Percentiles rank a stretch among this genome's conserved stretches.
Evolutionary conservation across 92 coral and sea anemone species (phyloP).

Genomic region (Porites lobata): DNA sequence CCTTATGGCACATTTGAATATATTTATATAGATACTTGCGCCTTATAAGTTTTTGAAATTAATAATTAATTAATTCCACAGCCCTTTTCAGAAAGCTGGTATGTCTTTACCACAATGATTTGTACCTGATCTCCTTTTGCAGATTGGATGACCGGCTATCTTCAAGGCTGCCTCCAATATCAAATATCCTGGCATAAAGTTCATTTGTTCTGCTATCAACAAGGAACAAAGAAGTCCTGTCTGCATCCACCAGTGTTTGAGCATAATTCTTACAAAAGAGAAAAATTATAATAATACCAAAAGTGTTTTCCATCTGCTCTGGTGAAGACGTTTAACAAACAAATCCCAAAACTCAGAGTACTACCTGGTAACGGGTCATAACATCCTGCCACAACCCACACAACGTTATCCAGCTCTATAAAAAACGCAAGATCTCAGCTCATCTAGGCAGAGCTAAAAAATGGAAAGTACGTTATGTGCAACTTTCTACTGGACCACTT

Average conservation of each 20-base stretch:
- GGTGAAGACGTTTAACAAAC: too few species aligned
- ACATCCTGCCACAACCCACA: too few species aligned
- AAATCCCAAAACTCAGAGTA: too few species aligned
- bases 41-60: too few species aligned
- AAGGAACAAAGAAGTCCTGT: slow-evolving; percentile 95
- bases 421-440: slow-evolving; percentile 50
- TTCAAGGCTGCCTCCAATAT: slow-evolving; percentile 95
- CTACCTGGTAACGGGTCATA: too few species aligned
- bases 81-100: too few species aligned
- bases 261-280: slow-evolving; percentile 87
- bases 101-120: too few species aligned
- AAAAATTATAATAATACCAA: too few species aligned
- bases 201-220: slow-evolving; percentile 98
- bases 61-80: too few species aligned
- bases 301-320: too few species aligned
- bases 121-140: slow-evolving; percentile 97
- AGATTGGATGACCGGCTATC: slow-evolving; percentile 88
- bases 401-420: slow-evolving; percentile 42
- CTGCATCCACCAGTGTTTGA: slow-evolving; percentile 97
- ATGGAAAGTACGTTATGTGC: slow-evolving; percentile 73
- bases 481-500: slow-evolving; percentile 65
- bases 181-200: slow-evolving; percentile 98
- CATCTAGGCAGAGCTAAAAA: slow-evolving; percentile 78
- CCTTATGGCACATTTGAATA: too few species aligned
- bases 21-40: too few species aligned